Evolutionary conservation across 2,113 vertebrate species (phyloP), one percentile per base, ranked within the genome.

Genomic region (Morone saxatilis): DNA sequence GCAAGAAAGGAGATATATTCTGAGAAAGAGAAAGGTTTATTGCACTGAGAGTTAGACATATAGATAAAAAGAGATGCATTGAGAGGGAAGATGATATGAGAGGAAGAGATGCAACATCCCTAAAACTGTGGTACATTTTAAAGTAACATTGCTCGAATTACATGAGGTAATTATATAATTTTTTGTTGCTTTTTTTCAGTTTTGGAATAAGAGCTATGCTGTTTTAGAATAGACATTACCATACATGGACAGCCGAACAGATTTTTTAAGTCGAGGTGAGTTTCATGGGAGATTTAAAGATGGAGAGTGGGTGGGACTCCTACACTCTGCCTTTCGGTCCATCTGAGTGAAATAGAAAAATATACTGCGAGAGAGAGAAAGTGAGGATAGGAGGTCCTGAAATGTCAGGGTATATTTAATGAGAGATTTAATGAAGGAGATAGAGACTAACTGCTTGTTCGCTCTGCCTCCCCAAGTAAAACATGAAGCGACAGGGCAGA

Each of bases 241-340:
- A 11, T 48, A 70, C 36, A 62, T 7, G 66, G 51, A 75, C 56
- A 10, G 19, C 31, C 5, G 3, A 65, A 0, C 62, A 31, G 57
- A 77, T 80, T 78, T 69, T 59, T 69, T 72, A 68, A 71, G 78
- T 73, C 0, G 63, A 45, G 70, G 60, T 71, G 75, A 79, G 74
- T n/a, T 86, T 76, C 77, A 66, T 68, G 68, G 71, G 72, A 69
- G 81, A 66, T 80, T 82, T 81, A 56, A 91, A 87, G 86, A 83
- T 80, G 73, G 84, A 59, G 84, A 80, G 89, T 91, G 86, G 89
- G 91, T 31, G 54, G 72, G 86, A 90, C 91, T 88, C 91, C 89
- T 68, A 91, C 89, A 85, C 89, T 51, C 85, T 80, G 74, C 83
- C 67, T 89, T 59, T 68, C 8, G 7, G 65, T 78, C 70, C 74